phyloP scores from a whole-genome alignment of 2,888 invertebrate genomes.

The Heliconius hortense region DNA sequence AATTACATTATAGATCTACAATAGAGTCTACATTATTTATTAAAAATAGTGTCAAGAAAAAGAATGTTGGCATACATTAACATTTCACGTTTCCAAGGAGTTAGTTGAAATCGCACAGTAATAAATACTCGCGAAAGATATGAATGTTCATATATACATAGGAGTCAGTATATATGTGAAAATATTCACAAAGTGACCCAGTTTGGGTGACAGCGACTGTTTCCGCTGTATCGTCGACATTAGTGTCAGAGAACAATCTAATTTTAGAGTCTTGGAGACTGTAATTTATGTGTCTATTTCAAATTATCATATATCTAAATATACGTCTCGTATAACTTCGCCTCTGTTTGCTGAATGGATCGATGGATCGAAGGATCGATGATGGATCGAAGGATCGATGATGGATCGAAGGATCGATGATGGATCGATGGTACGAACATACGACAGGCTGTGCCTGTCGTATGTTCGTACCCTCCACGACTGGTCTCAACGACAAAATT shows the following conservation, averaged over 20 bases:
- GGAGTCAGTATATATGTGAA: slow-evolving; percentile 6
- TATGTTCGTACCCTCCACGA: too few species aligned
- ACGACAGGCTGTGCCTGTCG: too few species aligned
- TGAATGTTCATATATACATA: not conserved
- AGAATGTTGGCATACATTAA: not conserved
- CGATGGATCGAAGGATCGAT: too few species aligned
- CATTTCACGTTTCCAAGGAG: not conserved
- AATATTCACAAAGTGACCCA: slow-evolving; percentile 36
- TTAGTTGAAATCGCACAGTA: slow-evolving; percentile 23
- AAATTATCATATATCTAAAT: not conserved
- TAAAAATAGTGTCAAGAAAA: not conserved
- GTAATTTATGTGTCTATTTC: not conserved
- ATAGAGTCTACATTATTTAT: not conserved
- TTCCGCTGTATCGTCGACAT: slow-evolving; percentile 15
- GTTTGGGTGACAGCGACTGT: slow-evolving; percentile 28
- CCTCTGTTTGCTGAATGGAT: too few species aligned
- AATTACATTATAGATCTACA: too few species aligned
- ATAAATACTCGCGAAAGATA: slow-evolving; percentile 31
- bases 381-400: too few species aligned
- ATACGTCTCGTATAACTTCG: too few species aligned
- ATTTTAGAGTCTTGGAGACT: slow-evolving; percentile 1
- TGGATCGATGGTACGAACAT: too few species aligned
- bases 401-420: too few species aligned
- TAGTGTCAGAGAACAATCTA: slow-evolving; percentile 25
- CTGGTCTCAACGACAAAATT: too few species aligned